These are phyloP conservation scores for Spilarctia lutea DNA, from an alignment of 2,888 invertebrate genomes.

Conservation along the genomic window DNA sequence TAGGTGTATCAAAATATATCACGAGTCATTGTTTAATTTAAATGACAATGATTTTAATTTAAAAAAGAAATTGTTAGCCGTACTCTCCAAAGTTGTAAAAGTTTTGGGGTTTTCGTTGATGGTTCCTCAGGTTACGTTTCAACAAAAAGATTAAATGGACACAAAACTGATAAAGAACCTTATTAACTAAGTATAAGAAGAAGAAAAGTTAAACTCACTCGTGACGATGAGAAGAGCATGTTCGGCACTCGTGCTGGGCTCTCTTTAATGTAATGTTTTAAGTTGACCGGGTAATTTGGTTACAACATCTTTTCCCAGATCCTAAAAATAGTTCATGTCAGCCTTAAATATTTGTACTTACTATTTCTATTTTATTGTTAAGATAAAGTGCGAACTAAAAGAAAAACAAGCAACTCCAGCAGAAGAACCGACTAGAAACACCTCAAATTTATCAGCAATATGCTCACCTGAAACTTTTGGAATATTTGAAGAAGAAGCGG, in stretches of 20 bases:
- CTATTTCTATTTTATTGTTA: neutral
- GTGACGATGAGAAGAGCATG: neutral
- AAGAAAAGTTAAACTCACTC: neutral
- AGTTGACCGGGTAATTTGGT: neutral
- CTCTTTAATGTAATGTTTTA: neutral
- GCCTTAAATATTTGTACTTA: neutral
- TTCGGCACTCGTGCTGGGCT: neutral
- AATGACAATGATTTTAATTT: neutral
- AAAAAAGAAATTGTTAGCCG: neutral
- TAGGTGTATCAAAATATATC: neutral
- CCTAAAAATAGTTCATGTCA: neutral
- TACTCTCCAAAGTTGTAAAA: neutral
- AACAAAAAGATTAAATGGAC: neutral
- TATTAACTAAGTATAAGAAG: too few relatives aligned
- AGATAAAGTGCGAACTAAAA: conserved; percentile 4
- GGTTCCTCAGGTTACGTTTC: neutral
- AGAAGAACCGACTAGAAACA: neutral
- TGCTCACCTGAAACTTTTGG: conserved; percentile 50
- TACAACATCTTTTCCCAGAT: neutral
- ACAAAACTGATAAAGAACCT: too few relatives aligned
- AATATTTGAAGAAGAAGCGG: conserved; percentile 74
- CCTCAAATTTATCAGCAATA: conserved; percentile 52
- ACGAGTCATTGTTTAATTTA: neutral
- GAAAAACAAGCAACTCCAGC: conserved; percentile 14
- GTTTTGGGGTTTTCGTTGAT: too few relatives aligned